Base-by-base conservation (phyloP, 1,140 invertebrate genomes). In the Zaprionus taronus region DNA sequence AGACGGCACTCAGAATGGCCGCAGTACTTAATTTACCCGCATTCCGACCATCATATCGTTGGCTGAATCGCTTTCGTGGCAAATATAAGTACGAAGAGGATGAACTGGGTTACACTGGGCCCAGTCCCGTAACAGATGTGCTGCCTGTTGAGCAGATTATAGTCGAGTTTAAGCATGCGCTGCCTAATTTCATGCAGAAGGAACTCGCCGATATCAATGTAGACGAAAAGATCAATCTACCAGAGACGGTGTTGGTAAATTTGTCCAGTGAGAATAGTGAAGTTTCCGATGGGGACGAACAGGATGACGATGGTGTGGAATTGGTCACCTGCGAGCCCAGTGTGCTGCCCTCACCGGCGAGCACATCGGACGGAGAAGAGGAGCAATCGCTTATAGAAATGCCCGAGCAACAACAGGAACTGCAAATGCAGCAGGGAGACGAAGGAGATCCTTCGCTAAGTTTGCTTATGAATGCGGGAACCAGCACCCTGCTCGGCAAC, bases 171-270 rank as follows among this genome's bases (percentile, higher is more conserved):
- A 92, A 91, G 60, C 77, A 87, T 24, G 67, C 83, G 0, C 34
- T 92, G 55, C 91, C 91, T 3, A 92, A 91, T 72, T 92, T 92
- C 15, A 92, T 92, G 91, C 91, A 92, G 56, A 85, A 85, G 24
- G 91, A 92, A 47, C 72, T 92, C 1, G 61, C 70, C 0, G 72
- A 81, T 1, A 69, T 75, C 2, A 36, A 62, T 15, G 22, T 44
- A 15, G 72, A 67, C 11, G 38, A 6, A 1, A 72, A 79, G 15
- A 15, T 49, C 1, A 83, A 66, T 14, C 1, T 53, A 9, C 12
- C 53, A 1, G 41, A 41, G 15, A 28, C 75, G 0, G 81, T 82
- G 15, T 47, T 87, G 36, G 83, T 80, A 0, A 84, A 84, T n/a
- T 51, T 91, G 3, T 91, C 89, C 11, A 91, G 89, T 44, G 87